Base-by-base conservation (phyloP, 1,140 invertebrate genomes). In the Centruroides vittatus region DNA sequence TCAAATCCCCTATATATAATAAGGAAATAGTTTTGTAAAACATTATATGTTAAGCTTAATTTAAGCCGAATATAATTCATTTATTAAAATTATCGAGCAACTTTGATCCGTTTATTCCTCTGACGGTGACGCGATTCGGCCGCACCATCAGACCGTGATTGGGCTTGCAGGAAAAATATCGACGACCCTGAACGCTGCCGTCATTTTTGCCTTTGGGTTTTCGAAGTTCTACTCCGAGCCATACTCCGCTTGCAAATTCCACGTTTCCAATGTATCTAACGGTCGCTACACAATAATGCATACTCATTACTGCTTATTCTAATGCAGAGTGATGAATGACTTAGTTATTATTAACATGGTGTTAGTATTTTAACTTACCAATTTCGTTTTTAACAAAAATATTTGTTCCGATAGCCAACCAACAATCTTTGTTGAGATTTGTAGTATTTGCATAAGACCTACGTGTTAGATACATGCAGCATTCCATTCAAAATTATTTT, bases 61-160 rank as follows among this genome's bases (percentile, higher is more conserved):
- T 41, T 41, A 41, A 41, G 41, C 12, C 8, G 10, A 3, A 51
- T 34, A 10, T 51, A 51, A 8, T 13, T 60, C 46, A 10, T 60
- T 36, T 50, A 41, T 6, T 41, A 6, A 41, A 41, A 41, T 41
- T 41, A 5, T 64, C 55, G 11, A 80, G 66, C 34, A 80, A 70
- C 65, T 76, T 74, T 11, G 78, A 74, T 12, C 78, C 79, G 69
- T 78, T 81, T 59, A 80, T 79, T 10, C 79, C 79, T 7, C 77
- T 69, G 5, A 79, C 75, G n/a, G 76, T 75, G 9, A 81, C 76
- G 66, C 74, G 73, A 62, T 71, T 73, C 49, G 78, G 79, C 62
- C 73, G 61, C 2, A 80, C 78, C 48, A 80, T 63, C 34, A 80
- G 65, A 41, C 78, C 79, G 69, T 78, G 74, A 57, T 73, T 69